Conservation (phyloP, 2,113 vertebrate species). For the Centropristis striata region DNA sequence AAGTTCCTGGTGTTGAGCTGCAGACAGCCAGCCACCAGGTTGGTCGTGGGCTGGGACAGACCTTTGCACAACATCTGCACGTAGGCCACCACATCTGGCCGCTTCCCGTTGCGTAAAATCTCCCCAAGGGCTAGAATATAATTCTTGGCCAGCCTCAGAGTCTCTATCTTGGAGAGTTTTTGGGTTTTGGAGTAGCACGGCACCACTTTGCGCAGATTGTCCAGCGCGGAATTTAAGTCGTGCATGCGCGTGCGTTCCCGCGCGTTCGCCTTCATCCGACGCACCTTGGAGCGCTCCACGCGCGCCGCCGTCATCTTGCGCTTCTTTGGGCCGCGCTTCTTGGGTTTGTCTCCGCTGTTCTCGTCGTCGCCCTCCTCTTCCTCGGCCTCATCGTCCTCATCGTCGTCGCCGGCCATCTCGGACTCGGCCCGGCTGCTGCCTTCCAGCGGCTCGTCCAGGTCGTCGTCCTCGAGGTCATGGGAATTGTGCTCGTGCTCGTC, state of each 20-base stretch:
- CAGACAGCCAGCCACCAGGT: slow-evolving; percentile 94
- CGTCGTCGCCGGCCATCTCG: slow-evolving; percentile 84
- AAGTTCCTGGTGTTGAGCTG: slow-evolving; percentile 98
- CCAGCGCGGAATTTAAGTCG: slow-evolving; percentile 96
- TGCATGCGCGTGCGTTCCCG: slow-evolving; percentile 99
- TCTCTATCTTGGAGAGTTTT: slow-evolving; percentile 99
- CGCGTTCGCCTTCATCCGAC: slow-evolving; percentile 95
- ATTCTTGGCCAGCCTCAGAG: slow-evolving; percentile 95
- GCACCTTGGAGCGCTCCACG: slow-evolving; percentile 93
- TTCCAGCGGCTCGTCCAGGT: slow-evolving; percentile 87
- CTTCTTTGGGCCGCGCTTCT: slow-evolving; percentile 98
- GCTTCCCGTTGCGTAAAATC: slow-evolving; percentile 96
- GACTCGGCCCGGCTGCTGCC: slow-evolving; percentile 83
- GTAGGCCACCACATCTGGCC: slow-evolving; percentile 95
- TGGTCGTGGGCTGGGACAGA: slow-evolving; percentile 95
- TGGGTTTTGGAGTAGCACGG: slow-evolving; percentile 99
- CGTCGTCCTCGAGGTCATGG: slow-evolving; percentile 86
- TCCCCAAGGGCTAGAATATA: slow-evolving; percentile 98
- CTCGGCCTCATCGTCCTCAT: slow-evolving; percentile 91
- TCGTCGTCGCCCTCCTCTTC: slow-evolving; percentile 92
- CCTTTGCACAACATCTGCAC: slow-evolving; percentile 98
- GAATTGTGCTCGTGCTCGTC: slow-evolving; percentile 69
- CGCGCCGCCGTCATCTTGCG: slow-evolving; percentile 96
- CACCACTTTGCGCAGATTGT: slow-evolving; percentile 98
- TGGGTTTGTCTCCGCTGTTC: slow-evolving; percentile 90